Conservation (phyloP, 2,888 invertebrate species). For the Pogonocherus hispidulus region DNA sequence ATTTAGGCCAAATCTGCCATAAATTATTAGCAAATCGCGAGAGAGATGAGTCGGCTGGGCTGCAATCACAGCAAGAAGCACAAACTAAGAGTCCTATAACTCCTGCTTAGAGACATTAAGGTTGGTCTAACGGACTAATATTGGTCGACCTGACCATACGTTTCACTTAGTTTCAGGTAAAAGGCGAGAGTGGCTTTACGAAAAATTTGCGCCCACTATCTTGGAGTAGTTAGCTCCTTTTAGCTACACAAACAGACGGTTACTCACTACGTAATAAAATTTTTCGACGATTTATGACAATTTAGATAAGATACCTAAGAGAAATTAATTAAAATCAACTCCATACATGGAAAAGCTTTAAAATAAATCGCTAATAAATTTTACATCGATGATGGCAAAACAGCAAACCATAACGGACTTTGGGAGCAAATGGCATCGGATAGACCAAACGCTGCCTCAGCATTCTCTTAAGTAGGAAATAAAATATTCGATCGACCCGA, state of each 20-base stretch:
- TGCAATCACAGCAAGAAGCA: conserved; percentile 51
- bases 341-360: not conserved
- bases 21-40: conserved; percentile 34
- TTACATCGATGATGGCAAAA: not conserved
- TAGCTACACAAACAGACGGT: too few relatives aligned
- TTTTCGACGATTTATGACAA: too few relatives aligned
- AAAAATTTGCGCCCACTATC: too few relatives aligned
- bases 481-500: not conserved
- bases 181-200: not conserved
- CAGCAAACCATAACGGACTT: not conserved
- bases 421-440: not conserved
- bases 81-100: conserved; percentile 57
- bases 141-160: conserved; percentile 53
- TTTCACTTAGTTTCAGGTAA: conserved; percentile 45
- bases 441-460: not conserved
- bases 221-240: too few relatives aligned
- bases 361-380: not conserved
- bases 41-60: conserved; percentile 30
- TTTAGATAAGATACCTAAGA: too few relatives aligned
- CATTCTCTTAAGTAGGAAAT: not conserved
- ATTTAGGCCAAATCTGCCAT: conserved; percentile 7
- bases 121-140: conserved; percentile 57
- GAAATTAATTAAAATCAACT: not conserved
- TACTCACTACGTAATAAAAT: too few relatives aligned
- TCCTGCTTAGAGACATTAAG: conserved; percentile 56